These are phyloP conservation scores for Donacobius atricapilla DNA, from an alignment of 2,113 vertebrate genomes.

Conservation along the genomic window DNA sequence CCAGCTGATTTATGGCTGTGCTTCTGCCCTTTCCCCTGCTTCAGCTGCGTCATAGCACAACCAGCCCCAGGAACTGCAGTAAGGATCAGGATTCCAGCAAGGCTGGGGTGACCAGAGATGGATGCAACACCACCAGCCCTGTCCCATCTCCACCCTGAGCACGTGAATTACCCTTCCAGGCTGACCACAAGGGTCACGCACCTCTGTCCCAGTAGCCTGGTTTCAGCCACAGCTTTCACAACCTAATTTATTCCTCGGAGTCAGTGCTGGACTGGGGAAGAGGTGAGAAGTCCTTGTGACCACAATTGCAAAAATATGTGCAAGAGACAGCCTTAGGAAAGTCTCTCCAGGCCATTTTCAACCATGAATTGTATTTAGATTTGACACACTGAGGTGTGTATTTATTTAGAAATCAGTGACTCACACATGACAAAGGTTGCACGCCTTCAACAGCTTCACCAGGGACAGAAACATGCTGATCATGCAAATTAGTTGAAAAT, in stretches of 20 bases:
- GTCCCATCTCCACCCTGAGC: neutral
- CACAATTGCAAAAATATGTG: neutral
- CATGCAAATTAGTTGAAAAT: accelerated
- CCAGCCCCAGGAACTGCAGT: neutral
- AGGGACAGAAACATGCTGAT: neutral
- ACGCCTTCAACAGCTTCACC: neutral
- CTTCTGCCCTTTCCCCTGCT: neutral
- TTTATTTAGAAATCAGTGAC: neutral
- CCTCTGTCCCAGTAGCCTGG: neutral
- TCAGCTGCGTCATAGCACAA: neutral
- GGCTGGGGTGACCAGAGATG: accelerated
- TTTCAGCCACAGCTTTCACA: neutral
- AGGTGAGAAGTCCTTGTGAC: neutral
- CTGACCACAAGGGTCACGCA: neutral
- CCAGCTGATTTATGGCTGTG: neutral
- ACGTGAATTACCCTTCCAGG: accelerated
- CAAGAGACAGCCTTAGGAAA: neutral
- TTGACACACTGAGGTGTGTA: neutral
- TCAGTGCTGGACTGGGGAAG: neutral
- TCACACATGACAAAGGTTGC: neutral
- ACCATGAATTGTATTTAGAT: neutral
- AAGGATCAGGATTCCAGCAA: neutral
- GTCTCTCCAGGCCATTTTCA: neutral
- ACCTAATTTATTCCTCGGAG: neutral
- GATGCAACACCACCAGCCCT: neutral